Percentiles rank a stretch among this genome's conserved stretches.
phyloP scores from a whole-genome alignment of 2,888 invertebrate species.

The Rhaphigaster nebulosa region DNA sequence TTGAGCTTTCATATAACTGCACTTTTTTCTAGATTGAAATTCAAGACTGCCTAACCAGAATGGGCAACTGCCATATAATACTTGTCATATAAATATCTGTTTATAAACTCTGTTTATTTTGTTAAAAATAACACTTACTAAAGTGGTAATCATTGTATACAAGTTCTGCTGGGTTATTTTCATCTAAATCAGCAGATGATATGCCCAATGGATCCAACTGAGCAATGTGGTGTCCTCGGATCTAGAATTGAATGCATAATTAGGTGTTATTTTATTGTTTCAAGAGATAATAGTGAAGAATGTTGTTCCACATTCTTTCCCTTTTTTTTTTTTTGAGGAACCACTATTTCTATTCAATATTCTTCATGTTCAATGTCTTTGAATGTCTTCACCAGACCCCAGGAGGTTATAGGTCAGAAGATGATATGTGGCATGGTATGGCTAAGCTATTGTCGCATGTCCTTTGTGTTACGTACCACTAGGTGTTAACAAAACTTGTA shows the following conservation, averaged over 20 bases:
- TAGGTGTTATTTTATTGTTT: background rate
- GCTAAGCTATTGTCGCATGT: no score
- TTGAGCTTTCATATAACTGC: no score
- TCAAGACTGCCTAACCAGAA: background rate
- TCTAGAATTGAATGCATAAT: conserved; percentile 72
- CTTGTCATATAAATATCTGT: conserved; percentile 66
- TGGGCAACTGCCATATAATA: background rate
- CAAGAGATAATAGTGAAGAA: background rate
- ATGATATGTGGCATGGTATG: no score
- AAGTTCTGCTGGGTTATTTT: conserved; percentile 91
- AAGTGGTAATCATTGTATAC: conserved; percentile 90
- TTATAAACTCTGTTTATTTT: background rate
- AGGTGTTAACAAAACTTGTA: background rate
- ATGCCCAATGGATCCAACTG: conserved; percentile 98
- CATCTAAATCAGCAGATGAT: conserved; percentile 87
- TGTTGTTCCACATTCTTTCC: background rate
- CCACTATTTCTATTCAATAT: background rate
- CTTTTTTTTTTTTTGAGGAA: background rate
- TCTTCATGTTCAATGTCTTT: no score
- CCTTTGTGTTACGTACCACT: no score
- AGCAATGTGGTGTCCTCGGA: conserved; percentile 98
- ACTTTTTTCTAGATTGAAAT: no score
- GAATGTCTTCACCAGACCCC: no score
- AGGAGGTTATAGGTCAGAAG: no score
- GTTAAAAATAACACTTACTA: conserved; percentile 65